These are phyloP conservation scores for Hiodon tergisus DNA, from an alignment of 2,113 vertebrate species.

Conservation along the genomic window DNA sequence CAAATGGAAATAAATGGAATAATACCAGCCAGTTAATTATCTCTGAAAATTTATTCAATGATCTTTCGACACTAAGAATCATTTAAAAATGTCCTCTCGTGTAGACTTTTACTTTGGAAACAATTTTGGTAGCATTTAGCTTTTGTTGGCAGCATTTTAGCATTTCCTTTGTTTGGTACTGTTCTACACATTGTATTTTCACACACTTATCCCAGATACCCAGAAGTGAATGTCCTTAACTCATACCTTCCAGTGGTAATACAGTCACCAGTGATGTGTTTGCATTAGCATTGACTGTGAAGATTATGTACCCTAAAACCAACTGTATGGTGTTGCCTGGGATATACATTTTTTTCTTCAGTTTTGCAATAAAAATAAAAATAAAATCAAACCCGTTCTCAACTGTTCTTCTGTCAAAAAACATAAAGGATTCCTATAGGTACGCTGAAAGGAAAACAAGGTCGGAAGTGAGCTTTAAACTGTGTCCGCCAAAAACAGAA, in stretches of 20 bases:
- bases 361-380: slow-evolving; percentile 40
- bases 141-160: not conserved
- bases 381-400: slow-evolving; percentile 2
- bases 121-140: not conserved
- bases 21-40: not conserved
- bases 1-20: not conserved
- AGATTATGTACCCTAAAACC: slow-evolving; percentile 23
- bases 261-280: slow-evolving; percentile 32
- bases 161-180: not conserved
- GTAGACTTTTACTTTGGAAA: slow-evolving; percentile 6
- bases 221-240: slow-evolving; percentile 19
- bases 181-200: slow-evolving; percentile 12
- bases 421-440: too few relatives aligned
- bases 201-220: slow-evolving; percentile 9
- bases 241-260: slow-evolving; percentile 14
- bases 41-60: not conserved
- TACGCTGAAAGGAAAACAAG: too few relatives aligned
- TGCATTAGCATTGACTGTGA: slow-evolving; percentile 35
- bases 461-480: too few relatives aligned
- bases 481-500: not conserved
- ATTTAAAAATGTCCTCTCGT: not conserved
- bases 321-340: slow-evolving; percentile 34
- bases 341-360: slow-evolving; percentile 31
- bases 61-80: too few relatives aligned
- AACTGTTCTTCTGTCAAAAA: too few relatives aligned